Evolutionary conservation across 2,113 vertebrate genomes (phyloP).

Genomic region (Columba janthina): DNA sequence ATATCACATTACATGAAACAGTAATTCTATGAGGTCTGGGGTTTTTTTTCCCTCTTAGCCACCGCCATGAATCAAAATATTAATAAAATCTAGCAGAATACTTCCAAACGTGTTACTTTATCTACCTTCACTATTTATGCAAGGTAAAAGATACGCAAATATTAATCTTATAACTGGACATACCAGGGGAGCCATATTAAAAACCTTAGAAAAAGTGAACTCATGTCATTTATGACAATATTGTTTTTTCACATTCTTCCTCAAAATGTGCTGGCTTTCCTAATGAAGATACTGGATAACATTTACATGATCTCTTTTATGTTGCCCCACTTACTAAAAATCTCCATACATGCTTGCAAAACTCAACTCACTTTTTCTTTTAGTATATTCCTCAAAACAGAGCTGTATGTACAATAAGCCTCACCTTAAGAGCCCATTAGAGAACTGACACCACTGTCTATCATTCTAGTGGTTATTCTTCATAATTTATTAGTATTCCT

Average conservation of each 20-base stretch:
- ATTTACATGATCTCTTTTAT: neutral
- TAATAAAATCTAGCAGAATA: neutral
- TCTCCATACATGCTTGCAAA: neutral
- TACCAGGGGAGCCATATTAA: neutral
- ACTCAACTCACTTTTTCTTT: neutral
- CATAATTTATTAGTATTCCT: neutral
- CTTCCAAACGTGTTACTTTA: neutral
- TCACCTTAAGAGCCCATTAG: neutral
- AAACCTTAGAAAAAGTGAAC: neutral
- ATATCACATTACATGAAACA: neutral
- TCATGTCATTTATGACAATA: neutral
- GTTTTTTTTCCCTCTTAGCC: neutral
- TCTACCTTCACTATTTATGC: neutral
- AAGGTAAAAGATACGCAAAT: neutral
- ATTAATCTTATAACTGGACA: neutral
- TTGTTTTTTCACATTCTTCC: neutral
- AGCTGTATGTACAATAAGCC: neutral
- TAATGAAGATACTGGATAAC: neutral
- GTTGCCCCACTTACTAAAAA: neutral
- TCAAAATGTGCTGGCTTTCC: neutral
- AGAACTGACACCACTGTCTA: neutral
- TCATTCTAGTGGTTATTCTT: neutral
- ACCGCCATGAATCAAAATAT: neutral
- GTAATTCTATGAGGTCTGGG: neutral
- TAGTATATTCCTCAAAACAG: neutral